phyloP scores from a whole-genome alignment of 2,888 invertebrate genomes.

The Theretra japonica region DNA sequence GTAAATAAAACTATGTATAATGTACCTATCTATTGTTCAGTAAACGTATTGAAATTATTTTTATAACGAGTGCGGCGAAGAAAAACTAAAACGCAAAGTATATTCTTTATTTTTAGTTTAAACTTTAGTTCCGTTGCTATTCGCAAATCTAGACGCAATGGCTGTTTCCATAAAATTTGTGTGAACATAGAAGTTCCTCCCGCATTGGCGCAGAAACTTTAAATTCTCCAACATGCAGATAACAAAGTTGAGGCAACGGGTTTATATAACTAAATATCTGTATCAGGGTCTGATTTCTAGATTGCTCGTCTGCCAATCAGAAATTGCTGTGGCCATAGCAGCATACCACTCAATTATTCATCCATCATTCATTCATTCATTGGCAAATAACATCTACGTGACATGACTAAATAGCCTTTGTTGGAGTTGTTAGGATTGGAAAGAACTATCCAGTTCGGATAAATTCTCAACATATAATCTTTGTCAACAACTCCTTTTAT shows the following conservation, averaged over 20 bases:
- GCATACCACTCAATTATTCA: neutral
- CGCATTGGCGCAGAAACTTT: neutral
- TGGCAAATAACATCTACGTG: no score
- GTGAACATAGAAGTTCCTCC: neutral
- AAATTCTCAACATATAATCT: no score
- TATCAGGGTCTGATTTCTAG: neutral
- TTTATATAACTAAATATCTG: neutral
- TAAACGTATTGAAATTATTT: neutral
- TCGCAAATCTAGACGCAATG: neutral
- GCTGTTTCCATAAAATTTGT: slow-evolving; percentile 12
- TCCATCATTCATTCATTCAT: no score
- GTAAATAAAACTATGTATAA: no score
- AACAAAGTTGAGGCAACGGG: neutral
- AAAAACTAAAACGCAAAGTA: neutral
- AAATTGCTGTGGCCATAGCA: neutral
- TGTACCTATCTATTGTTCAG: neutral
- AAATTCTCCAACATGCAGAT: neutral
- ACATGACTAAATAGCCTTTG: no score
- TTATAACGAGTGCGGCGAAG: neutral
- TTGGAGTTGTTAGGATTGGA: no score
- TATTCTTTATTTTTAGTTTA: neutral
- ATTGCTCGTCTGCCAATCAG: neutral
- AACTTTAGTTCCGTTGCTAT: neutral
- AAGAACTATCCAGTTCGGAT: neutral
- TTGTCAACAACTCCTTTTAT: neutral